Evolutionary conservation across 2,888 invertebrate species (phyloP).

Genomic region (Tiliacea aurago): DNA sequence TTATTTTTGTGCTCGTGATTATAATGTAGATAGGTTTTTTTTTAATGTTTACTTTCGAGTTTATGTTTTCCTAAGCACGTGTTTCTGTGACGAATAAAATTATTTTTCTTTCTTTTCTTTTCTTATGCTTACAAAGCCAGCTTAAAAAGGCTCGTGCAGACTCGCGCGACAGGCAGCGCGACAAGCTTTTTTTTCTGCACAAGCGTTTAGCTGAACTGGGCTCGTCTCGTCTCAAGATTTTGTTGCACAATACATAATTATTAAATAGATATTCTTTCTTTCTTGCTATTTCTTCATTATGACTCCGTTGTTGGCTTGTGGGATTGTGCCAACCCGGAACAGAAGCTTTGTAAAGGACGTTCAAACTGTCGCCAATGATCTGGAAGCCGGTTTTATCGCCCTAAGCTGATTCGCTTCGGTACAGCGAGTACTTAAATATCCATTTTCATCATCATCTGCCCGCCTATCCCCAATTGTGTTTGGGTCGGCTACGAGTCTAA

Average conservation of each 20-base stretch:
- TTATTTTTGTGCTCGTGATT: no score
- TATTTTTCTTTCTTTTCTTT: no score
- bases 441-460: not conserved
- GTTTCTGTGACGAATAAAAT: no score
- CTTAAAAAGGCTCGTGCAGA: no score
- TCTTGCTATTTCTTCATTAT: not conserved
- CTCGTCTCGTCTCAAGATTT: not conserved
- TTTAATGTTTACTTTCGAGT: no score
- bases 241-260: not conserved
- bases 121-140: no score
- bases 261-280: not conserved
- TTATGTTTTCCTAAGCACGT: no score
- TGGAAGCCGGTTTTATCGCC: not conserved
- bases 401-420: slow-evolving; percentile 1
- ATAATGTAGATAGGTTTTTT: no score
- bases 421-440: not conserved
- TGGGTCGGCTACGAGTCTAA: not conserved
- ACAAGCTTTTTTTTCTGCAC: no score
- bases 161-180: no score
- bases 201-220: not conserved
- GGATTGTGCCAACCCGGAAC: not conserved
- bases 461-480: not conserved
- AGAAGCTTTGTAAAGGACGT: not conserved
- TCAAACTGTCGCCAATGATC: not conserved
- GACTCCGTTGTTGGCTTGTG: not conserved